Evolutionary conservation across 2,113 vertebrate genomes (phyloP).

Genomic region (Cygnus atratus): DNA sequence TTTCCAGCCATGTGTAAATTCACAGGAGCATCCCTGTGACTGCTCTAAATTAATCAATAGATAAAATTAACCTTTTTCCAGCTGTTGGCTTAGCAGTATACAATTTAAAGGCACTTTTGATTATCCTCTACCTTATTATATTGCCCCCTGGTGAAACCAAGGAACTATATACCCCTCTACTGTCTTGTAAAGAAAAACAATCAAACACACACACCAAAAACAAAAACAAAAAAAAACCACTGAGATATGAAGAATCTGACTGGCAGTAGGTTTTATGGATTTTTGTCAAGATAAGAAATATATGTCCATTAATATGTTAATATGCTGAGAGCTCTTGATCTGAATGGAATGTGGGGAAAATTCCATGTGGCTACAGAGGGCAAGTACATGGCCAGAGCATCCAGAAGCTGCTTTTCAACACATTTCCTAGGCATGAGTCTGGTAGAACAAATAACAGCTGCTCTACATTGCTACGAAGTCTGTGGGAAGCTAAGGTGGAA

Average conservation of each 20-base stretch:
- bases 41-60: not conserved
- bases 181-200: not conserved
- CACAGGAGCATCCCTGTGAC: not conserved
- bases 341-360: not conserved
- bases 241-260: not conserved
- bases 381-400: not conserved
- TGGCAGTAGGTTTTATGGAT: rapidly evolving
- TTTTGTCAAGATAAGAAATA: not conserved
- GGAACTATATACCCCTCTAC: not conserved
- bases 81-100: not conserved
- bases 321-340: not conserved
- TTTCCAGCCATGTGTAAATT: not conserved
- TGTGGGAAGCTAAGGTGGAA: not conserved
- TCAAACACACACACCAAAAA: not conserved
- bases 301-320: not conserved
- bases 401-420: not conserved
- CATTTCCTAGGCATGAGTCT: not conserved
- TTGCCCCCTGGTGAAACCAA: not conserved
- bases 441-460: not conserved
- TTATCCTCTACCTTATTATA: not conserved
- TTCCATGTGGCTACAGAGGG: not conserved
- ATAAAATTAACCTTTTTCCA: not conserved
- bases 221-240: not conserved
- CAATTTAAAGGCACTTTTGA: not conserved
- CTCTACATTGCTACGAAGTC: not conserved